Conservation (phyloP, 2,797 vertebrate species). For the Valencia hispanica region DNA sequence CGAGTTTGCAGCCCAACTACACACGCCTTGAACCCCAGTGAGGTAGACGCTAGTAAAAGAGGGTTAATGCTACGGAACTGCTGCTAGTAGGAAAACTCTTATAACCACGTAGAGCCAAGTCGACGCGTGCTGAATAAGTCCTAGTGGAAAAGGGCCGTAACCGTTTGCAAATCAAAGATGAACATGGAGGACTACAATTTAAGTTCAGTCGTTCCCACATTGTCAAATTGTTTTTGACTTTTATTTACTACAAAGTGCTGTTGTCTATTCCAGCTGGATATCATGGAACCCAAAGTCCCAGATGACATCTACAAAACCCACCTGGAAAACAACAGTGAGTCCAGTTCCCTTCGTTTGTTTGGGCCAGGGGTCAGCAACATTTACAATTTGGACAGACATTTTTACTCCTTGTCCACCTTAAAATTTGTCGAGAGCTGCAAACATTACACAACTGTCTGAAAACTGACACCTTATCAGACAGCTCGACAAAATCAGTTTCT, state of each 20-base stretch:
- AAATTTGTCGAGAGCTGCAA: neutral
- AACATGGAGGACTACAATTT: neutral
- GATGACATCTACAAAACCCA: slow-evolving; percentile 99
- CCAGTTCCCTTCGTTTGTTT: neutral
- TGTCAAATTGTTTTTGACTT: neutral
- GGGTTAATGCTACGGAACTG: no score
- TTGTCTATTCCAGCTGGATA: slow-evolving; percentile 87
- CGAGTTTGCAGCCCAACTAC: no score
- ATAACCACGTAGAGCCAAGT: no score
- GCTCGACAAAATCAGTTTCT: neutral
- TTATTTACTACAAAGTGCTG: neutral
- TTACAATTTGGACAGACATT: neutral
- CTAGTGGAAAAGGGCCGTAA: no score
- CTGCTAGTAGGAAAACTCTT: neutral
- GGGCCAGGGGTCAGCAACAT: no score
- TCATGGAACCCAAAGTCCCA: slow-evolving; percentile 99
- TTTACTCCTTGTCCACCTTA: neutral
- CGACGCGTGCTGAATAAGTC: no score
- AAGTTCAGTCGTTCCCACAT: neutral
- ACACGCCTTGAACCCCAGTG: no score
- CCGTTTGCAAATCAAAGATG: no score
- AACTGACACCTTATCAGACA: neutral
- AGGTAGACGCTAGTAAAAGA: no score
- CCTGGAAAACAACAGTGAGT: slow-evolving; percentile 97
- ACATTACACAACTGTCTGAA: neutral